Conservation (phyloP, 2,888 invertebrate species). For the Salpingus planirostris region DNA sequence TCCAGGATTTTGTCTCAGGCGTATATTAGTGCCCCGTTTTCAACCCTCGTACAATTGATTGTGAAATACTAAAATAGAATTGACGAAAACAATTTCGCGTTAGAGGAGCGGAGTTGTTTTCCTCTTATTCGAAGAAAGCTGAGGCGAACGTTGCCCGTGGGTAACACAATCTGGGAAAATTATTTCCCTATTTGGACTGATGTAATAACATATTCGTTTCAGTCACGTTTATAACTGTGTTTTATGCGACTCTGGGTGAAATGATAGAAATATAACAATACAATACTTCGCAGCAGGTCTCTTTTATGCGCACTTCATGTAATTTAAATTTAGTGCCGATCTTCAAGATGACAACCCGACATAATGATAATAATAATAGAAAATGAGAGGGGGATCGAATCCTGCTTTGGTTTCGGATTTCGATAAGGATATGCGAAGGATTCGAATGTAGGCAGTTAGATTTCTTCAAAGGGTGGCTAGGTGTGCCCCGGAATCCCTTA, state of each 20-base stretch:
- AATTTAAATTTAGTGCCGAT: conserved; percentile 15
- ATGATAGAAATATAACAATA: conserved; percentile 14
- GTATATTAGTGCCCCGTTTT: no score
- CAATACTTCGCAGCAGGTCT: conserved; percentile 10
- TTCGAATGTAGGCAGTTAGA: background rate
- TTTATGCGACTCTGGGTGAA: conserved; percentile 13
- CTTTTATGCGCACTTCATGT: conserved; percentile 14
- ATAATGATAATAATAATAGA: no score
- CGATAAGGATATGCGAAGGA: no score
- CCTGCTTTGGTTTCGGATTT: no score
- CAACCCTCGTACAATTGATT: conserved; percentile 1
- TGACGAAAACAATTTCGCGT: no score
- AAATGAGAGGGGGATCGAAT: no score
- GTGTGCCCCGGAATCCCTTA: no score
- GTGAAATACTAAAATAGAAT: no score
- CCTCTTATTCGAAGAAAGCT: conserved; percentile 5
- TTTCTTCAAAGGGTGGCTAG: no score
- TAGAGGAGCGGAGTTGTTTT: no score
- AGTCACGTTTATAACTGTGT: conserved; percentile 16
- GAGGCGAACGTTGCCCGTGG: conserved; percentile 8
- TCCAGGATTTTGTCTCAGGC: no score
- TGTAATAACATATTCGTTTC: conserved; percentile 17
- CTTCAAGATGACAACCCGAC: no score
- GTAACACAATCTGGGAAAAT: conserved; percentile 17
- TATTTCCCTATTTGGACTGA: conserved; percentile 16